phyloP scores from a whole-genome alignment of 1,140 invertebrate genomes.

The Neodiprion fabricii region DNA sequence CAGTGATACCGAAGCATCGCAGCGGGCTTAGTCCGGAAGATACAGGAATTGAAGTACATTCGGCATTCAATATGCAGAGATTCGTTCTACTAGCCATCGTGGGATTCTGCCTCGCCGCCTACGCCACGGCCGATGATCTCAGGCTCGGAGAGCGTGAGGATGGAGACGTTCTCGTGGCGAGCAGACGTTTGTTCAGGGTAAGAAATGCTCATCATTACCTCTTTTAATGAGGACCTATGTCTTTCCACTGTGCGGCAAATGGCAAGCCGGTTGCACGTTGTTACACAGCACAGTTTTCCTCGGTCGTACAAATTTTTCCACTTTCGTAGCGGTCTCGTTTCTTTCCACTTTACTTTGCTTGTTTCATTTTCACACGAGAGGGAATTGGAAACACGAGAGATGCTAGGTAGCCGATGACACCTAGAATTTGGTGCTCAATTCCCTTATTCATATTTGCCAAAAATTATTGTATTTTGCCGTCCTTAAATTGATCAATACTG shows the following conservation, averaged over 20 bases:
- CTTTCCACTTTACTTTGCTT: neutral
- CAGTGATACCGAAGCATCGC: neutral
- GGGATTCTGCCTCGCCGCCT: constrained; percentile 27
- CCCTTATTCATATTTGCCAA: no score
- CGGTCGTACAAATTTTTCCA: no score
- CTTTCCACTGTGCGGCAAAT: constrained; percentile 2
- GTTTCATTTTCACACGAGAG: neutral
- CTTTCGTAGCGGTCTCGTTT: no score
- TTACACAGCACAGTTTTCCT: no score
- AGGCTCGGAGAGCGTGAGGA: constrained; percentile 24
- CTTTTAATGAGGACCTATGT: constrained; percentile 5
- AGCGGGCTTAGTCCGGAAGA: neutral
- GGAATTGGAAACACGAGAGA: neutral
- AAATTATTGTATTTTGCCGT: no score
- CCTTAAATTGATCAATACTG: no score
- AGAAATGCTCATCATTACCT: constrained; percentile 17
- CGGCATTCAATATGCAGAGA: neutral
- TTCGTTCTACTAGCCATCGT: constrained; percentile 22
- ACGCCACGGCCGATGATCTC: constrained; percentile 24
- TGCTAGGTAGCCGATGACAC: no score
- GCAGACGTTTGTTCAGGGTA: constrained; percentile 21
- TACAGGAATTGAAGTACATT: neutral
- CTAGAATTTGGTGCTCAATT: no score
- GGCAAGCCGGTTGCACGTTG: neutral
- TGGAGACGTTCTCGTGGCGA: constrained; percentile 23